Evolutionary conservation across 1,140 invertebrate species (phyloP).

Genomic region (Drosophila obscura): DNA sequence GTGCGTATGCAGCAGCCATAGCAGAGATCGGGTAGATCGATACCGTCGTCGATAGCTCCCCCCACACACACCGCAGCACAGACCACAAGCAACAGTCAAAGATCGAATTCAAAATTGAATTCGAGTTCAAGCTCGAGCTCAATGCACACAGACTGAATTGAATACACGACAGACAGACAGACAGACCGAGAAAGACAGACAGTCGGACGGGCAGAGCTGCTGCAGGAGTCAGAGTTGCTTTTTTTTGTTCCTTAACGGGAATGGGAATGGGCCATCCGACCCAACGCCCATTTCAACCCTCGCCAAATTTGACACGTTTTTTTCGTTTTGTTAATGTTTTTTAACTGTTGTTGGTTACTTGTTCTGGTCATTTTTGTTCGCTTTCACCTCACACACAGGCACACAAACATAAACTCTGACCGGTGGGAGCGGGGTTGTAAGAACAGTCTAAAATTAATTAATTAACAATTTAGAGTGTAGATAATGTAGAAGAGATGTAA

Average conservation of each 20-base stretch:
- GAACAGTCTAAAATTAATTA: neutral
- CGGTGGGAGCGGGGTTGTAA: neutral
- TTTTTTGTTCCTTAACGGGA: constrained; percentile 7
- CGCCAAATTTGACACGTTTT: neutral
- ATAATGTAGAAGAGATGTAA: constrained; percentile 15
- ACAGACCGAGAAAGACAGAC: too few species aligned
- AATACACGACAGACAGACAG: too few species aligned
- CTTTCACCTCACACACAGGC: too few species aligned
- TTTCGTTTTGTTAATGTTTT: constrained; percentile 6
- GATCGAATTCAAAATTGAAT: too few species aligned
- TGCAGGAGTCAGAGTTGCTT: neutral
- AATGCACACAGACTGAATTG: too few species aligned
- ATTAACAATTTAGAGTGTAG: constrained; percentile 28
- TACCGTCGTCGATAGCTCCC: too few species aligned
- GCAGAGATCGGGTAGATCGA: neutral
- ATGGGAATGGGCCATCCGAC: neutral
- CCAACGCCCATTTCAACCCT: neutral
- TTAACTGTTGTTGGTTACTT: neutral
- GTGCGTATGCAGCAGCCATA: constrained; percentile 65
- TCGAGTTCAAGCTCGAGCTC: too few species aligned
- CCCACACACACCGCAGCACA: constrained; percentile 3
- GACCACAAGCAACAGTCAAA: too few species aligned
- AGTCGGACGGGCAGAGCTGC: neutral
- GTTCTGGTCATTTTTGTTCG: neutral
- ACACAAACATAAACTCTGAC: too few species aligned